Evolutionary conservation across 2,888 invertebrate species (phyloP), one percentile per base, ranked within the genome.

Genomic region (Drosophila subsilvestris): DNA sequence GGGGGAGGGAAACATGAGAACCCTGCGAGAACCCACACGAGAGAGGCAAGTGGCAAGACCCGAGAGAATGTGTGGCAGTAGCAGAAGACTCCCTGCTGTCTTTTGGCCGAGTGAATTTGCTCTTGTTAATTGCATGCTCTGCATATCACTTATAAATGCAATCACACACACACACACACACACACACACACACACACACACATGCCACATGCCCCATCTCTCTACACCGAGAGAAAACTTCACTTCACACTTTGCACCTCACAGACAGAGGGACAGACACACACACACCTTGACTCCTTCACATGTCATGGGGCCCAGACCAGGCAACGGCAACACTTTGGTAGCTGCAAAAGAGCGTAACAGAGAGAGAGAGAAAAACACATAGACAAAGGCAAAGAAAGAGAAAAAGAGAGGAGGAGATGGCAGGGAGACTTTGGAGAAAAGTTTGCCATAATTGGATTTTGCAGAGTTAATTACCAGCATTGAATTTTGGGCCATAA

Each of bases 361-460:
- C 14, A 56, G 47, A 60, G 59, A 54, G n/a, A 56, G 45, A 62
- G 25, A 49, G 27, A 18, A 59, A 18, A 49, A 20, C 20, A 22
- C 12, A 18, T 25, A 47, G 45, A 25, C 43, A 53, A 29, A 32
- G 17, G 17, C 17, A 50, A 9, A 29, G 17, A 17, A 12, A 6
- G 4, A 20, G 37, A 37, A 4, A 49, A 25, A 25, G 25, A 25
- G 22, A 37, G 17, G 22, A 32, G 37, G 37, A 5, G 8, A 43
- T 25, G 25, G 6, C 25, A 25, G 25, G 25, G 44, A 73, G 74
- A 74, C 76, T 84, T 80, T 80, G 68, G 72, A 37, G 37, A 90
- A 90, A 90, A 89, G 86, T 90, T 86, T 79, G 73, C 82, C 86
- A 90, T 89, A 89, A 89, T 90, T 89, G 90, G 89, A 89, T 90